Evolutionary conservation across 1,140 invertebrate genomes (phyloP).

Genomic region (Elymnias hypermnestra): DNA sequence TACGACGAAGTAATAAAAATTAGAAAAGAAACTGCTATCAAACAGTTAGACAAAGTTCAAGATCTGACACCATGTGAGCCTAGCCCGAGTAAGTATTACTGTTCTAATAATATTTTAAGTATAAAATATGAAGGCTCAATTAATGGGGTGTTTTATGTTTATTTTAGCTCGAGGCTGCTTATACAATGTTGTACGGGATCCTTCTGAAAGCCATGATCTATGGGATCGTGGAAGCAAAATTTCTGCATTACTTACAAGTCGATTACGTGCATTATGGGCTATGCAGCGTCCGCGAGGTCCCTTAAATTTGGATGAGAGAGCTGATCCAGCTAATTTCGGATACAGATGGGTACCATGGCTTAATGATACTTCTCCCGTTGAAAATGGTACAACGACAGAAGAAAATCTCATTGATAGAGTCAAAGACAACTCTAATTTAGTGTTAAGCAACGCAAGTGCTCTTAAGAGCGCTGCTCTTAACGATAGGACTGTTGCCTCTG

Average conservation of each 20-base stretch:
- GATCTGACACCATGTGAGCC: conserved; percentile 47
- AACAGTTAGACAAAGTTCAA: conserved; percentile 34
- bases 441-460: not conserved
- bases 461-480: too few relatives aligned
- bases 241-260: conserved; percentile 35
- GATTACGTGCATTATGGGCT: conserved; percentile 46
- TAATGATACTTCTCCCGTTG: conserved; percentile 15
- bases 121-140: too few relatives aligned
- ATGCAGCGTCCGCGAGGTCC: conserved; percentile 34
- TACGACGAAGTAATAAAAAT: conserved; percentile 34
- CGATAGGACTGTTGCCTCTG: conserved; percentile 5
- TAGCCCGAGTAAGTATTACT: conserved; percentile 44
- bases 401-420: conserved; percentile 1
- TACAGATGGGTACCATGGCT: conserved; percentile 59
- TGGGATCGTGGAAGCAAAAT: conserved; percentile 35
- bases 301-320: conserved; percentile 21
- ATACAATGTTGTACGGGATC: not conserved
- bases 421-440: not conserved
- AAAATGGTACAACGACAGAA: conserved; percentile 4
- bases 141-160: conserved; percentile 9
- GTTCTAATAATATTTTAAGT: not conserved
- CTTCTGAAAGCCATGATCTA: not conserved
- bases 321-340: conserved; percentile 48
- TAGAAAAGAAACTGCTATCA: conserved; percentile 32
- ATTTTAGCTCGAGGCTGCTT: conserved; percentile 36